These are phyloP conservation scores for Parochlus steinenii DNA, from an alignment of 2,888 invertebrate genomes.

Conservation along the genomic window DNA sequence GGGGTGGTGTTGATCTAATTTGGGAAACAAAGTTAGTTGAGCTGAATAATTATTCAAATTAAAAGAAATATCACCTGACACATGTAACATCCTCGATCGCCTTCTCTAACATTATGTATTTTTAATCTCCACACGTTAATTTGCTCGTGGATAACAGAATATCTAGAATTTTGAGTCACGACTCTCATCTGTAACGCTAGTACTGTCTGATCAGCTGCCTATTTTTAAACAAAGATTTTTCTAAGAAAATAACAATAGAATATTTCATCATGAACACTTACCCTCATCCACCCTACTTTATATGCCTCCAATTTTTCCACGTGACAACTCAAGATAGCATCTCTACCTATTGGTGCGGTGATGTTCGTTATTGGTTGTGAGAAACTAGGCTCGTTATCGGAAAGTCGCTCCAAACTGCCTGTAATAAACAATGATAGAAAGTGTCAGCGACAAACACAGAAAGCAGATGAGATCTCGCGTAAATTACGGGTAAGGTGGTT, in stretches of 20 bases:
- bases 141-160: constrained; percentile 51
- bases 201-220: constrained; percentile 60
- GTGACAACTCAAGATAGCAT: constrained; percentile 12
- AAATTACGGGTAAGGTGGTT: too few species aligned
- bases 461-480: too few species aligned
- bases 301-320: constrained; percentile 13
- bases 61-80: too few species aligned
- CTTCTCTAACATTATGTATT: constrained; percentile 51
- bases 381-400: constrained; percentile 12
- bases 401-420: too few species aligned
- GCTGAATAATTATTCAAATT: not conserved
- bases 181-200: constrained; percentile 55
- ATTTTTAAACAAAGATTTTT: constrained; percentile 65
- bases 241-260: constrained; percentile 18
- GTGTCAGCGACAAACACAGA: too few species aligned
- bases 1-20: constrained; percentile 62
- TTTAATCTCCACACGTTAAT: constrained; percentile 56
- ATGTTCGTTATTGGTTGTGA: constrained; percentile 13
- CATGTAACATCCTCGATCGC: constrained; percentile 64
- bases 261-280: too few species aligned
- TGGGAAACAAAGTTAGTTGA: not conserved
- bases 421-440: too few species aligned
- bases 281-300: constrained; percentile 14
- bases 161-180: constrained; percentile 55
- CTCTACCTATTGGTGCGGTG: constrained; percentile 11